These are phyloP conservation scores for Agelas oroides DNA, from an alignment of 37 sponge, comb jelly and placozoan species.

Conservation along the genomic window DNA sequence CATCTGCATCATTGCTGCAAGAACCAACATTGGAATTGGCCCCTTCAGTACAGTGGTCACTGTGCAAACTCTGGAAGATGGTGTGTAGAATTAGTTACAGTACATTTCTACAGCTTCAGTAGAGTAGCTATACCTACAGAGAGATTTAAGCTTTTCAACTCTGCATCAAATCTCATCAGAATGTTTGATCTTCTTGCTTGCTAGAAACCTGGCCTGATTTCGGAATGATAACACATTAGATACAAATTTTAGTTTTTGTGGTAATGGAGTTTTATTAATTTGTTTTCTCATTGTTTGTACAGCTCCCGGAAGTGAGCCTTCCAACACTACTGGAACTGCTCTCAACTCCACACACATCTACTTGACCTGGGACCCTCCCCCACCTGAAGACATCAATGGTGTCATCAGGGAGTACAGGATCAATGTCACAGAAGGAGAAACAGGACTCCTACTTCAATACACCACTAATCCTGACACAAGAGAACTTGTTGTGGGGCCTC, in stretches of 20 bases:
- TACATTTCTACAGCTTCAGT: no score
- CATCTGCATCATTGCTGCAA: constrained; percentile 36
- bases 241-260: no score
- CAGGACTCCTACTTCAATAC: neutral
- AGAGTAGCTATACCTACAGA: no score
- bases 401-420: constrained; percentile 33
- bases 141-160: no score
- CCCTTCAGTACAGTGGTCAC: constrained; percentile 29
- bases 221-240: no score
- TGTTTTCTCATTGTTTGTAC: no score
- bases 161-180: no score
- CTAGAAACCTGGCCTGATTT: no score
- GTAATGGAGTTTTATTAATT: no score
- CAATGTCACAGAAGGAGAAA: constrained; percentile 7
- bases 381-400: constrained; percentile 38
- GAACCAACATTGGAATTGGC: constrained; percentile 32
- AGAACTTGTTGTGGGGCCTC: neutral
- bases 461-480: neutral
- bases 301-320: constrained; percentile 24
- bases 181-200: no score
- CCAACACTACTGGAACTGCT: constrained; percentile 2
- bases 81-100: constrained; percentile 16
- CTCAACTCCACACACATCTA: constrained; percentile 33
- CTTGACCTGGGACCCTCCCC: constrained; percentile 27
- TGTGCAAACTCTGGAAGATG: constrained; percentile 48